Evolutionary conservation across 2,888 invertebrate genomes (phyloP).

Genomic region (Empis livida): DNA sequence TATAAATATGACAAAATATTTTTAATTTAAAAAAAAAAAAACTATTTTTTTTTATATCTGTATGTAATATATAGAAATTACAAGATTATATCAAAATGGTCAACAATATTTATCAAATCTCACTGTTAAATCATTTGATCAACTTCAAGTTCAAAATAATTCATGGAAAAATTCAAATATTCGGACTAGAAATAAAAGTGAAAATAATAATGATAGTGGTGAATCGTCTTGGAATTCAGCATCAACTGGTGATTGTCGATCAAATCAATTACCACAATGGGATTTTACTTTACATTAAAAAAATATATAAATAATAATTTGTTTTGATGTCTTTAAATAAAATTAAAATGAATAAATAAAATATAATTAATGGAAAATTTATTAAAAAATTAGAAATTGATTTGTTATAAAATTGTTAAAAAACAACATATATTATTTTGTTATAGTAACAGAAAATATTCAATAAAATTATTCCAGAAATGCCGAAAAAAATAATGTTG

Average conservation of each 20-base stretch:
- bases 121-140: slow-evolving; percentile 6
- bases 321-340: too few relatives aligned
- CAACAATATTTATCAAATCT: slow-evolving; percentile 6
- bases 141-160: not conserved
- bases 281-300: not conserved
- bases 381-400: too few relatives aligned
- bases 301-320: too few relatives aligned
- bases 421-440: too few relatives aligned
- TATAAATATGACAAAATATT: not conserved
- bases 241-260: not conserved
- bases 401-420: too few relatives aligned
- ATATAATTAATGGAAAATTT: too few relatives aligned
- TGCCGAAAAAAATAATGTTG: too few relatives aligned
- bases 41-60: not conserved
- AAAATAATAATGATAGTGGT: not conserved
- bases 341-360: too few relatives aligned
- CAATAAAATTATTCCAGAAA: too few relatives aligned
- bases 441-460: too few relatives aligned
- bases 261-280: not conserved
- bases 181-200: not conserved
- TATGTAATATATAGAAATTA: not conserved
- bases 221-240: not conserved
- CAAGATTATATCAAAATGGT: not conserved
- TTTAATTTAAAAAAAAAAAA: too few relatives aligned
- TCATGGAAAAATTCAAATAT: not conserved